These are phyloP conservation scores for Pteruthius melanotis DNA, from an alignment of 2,113 vertebrate species.

Conservation along the genomic window DNA sequence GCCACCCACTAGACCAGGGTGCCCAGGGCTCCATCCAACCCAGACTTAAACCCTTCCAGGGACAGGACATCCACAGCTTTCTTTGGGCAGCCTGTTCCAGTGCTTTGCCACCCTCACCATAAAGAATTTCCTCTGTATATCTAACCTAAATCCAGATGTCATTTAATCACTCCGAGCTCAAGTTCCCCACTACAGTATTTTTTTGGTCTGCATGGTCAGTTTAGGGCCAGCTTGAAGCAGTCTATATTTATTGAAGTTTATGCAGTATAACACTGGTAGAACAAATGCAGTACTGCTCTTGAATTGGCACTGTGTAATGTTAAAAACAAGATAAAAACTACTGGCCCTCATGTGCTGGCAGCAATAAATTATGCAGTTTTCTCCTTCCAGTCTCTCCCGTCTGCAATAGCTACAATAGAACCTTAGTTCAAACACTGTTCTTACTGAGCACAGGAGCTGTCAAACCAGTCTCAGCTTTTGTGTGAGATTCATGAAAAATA, in stretches of 20 bases:
- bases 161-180: neutral
- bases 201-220: neutral
- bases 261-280: neutral
- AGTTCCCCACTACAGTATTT: neutral
- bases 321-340: neutral
- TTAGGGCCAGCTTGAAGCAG: neutral
- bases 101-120: neutral
- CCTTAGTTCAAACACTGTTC: neutral
- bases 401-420: neutral
- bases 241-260: neutral
- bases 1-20: neutral
- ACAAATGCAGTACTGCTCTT: neutral
- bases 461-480: neutral
- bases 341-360: neutral
- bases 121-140: neutral
- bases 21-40: neutral
- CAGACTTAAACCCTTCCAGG: neutral
- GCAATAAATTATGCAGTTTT: constrained; percentile 21
- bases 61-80: neutral
- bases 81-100: neutral
- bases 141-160: neutral
- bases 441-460: neutral
- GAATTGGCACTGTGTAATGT: neutral
- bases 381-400: neutral
- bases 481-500: constrained; percentile 13